Evolutionary conservation across 2,113 vertebrate genomes (phyloP).

Genomic region (Brachypteracias leptosomus): DNA sequence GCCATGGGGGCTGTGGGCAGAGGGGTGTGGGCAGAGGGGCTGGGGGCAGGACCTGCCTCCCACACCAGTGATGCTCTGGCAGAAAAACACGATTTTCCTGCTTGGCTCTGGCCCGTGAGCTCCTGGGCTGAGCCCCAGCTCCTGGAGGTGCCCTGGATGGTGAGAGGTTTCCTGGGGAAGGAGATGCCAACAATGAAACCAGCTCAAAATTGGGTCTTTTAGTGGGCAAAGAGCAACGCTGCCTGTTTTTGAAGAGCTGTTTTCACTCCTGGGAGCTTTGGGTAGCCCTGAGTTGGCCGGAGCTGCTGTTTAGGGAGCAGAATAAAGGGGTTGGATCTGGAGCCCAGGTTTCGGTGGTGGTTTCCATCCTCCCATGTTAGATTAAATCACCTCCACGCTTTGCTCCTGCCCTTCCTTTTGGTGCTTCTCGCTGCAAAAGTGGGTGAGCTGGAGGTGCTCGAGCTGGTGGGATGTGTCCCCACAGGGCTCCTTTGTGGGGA

Average conservation of each 20-base stretch:
- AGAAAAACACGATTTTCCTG: conserved; percentile 48
- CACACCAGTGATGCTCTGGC: neutral
- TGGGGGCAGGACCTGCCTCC: neutral
- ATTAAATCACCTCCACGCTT: neutral
- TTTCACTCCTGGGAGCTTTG: neutral
- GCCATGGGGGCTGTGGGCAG: rapidly evolving
- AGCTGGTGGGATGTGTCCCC: rapidly evolving
- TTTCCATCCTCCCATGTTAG: neutral
- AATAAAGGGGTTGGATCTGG: rapidly evolving
- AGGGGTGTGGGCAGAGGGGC: neutral
- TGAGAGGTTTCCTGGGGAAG: neutral
- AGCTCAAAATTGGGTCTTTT: rapidly evolving
- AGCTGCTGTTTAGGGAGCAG: neutral
- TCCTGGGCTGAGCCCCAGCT: neutral
- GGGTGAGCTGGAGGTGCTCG: neutral
- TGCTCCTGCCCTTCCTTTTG: neutral
- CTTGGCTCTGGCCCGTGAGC: neutral
- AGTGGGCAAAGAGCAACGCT: neutral
- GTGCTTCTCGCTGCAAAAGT: neutral
- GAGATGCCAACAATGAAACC: neutral
- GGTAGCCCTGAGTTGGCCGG: neutral
- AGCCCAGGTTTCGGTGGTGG: neutral
- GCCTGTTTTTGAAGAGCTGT: neutral
- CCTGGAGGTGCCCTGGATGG: neutral
- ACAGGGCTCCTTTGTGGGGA: neutral